Evolutionary conservation across 2,113 vertebrate genomes (phyloP).

Genomic region (Clarias magur): DNA sequence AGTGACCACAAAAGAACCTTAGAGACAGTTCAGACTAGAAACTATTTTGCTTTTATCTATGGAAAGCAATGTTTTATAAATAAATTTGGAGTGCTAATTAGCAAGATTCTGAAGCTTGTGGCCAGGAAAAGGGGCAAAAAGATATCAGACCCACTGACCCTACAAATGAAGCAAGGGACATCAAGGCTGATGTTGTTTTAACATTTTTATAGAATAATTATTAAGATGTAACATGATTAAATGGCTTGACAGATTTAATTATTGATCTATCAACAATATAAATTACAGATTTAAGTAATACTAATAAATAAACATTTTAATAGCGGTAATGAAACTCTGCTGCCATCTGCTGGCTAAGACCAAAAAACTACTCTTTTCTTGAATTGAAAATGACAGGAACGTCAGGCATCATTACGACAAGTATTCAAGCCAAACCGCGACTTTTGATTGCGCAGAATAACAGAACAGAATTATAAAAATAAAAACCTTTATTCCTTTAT

Average conservation of each 20-base stretch:
- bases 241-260: background rate
- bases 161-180: background rate
- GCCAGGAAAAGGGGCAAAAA: background rate
- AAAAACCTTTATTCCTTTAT: no score
- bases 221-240: background rate
- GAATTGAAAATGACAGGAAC: background rate
- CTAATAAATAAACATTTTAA: background rate
- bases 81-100: background rate
- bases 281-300: no score
- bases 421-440: no score
- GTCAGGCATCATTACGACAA: no score
- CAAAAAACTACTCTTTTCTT: background rate
- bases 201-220: background rate
- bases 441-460: no score
- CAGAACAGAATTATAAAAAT: no score
- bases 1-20: background rate
- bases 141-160: background rate
- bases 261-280: background rate
- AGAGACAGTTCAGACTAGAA: background rate
- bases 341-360: slow-evolving; percentile 32
- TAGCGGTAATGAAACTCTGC: slow-evolving; percentile 13
- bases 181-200: background rate
- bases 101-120: background rate
- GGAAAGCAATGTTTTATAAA: background rate
- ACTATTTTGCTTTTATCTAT: background rate